phyloP scores from a whole-genome alignment of 1,140 invertebrate species.

The Neelides sp. region DNA sequence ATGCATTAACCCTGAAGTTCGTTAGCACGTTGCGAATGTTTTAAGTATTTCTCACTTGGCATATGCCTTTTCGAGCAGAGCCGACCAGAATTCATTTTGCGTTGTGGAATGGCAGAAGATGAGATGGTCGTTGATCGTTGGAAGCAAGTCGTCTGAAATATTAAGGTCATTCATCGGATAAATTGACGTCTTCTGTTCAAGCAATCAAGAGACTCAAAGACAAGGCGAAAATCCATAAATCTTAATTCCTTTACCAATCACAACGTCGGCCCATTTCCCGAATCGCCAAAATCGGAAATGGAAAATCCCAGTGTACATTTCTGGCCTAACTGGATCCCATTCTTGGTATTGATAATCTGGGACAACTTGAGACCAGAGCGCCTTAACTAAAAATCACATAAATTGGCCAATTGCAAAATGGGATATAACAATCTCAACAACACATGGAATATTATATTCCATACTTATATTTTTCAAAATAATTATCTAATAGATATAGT shows the following conservation, averaged over 20 bases:
- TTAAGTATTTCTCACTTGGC: conserved; percentile 46
- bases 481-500: too few species aligned
- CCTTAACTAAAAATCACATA: conserved; percentile 10
- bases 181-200: conserved; percentile 53
- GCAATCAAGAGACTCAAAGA: conserved; percentile 48
- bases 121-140: conserved; percentile 48
- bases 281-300: conserved; percentile 40
- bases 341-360: conserved; percentile 31
- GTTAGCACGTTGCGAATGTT: too few species aligned
- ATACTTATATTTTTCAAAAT: too few species aligned
- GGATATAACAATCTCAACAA: too few species aligned
- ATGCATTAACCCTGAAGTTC: too few species aligned
- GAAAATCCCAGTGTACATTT: conserved; percentile 41
- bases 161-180: conserved; percentile 58
- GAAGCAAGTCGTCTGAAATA: conserved; percentile 61
- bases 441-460: too few species aligned
- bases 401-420: too few species aligned
- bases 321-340: conserved; percentile 26
- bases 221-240: not conserved
- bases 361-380: conserved; percentile 25
- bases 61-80: conserved; percentile 62
- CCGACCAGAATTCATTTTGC: conserved; percentile 53
- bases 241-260: conserved; percentile 12
- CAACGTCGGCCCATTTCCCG: conserved; percentile 27
- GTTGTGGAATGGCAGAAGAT: conserved; percentile 52